These are phyloP conservation scores for Monarcha castaneiventris DNA, from an alignment of 2,113 vertebrate species.

Conservation along the genomic window DNA sequence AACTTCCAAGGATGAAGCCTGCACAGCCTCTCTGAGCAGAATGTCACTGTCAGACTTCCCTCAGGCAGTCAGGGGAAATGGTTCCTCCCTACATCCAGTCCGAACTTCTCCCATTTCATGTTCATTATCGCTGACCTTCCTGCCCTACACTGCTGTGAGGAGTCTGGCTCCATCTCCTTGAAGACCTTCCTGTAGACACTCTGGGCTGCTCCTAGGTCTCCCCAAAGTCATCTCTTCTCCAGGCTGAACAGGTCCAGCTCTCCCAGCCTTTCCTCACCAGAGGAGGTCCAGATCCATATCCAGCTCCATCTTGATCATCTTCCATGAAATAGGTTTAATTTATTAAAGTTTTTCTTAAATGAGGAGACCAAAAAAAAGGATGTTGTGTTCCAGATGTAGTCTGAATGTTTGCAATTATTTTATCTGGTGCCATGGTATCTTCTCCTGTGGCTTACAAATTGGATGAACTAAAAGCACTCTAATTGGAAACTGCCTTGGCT, in stretches of 20 bases:
- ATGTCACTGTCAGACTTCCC: neutral
- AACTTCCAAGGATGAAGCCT: neutral
- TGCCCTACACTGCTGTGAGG: neutral
- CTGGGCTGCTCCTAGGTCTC: neutral
- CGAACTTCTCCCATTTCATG: neutral
- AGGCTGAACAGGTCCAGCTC: neutral
- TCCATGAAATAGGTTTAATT: neutral
- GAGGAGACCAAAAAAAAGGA: neutral
- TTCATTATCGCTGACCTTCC: neutral
- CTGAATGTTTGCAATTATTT: conserved; percentile 8
- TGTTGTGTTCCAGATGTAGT: neutral
- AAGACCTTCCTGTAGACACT: neutral
- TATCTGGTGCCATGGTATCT: neutral
- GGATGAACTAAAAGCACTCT: conserved; percentile 10
- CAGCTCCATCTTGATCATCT: neutral
- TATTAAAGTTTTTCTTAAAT: neutral
- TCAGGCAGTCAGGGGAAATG: neutral
- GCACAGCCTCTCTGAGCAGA: neutral
- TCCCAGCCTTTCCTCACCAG: neutral
- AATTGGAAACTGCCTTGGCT: conserved; percentile 15
- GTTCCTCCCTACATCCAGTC: neutral
- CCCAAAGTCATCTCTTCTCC: neutral
- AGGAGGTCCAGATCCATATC: neutral
- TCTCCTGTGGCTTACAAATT: neutral
- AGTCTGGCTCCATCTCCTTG: neutral